Evolutionary conservation across 2,888 invertebrate genomes (phyloP).

Genomic region (Diabrotica balteata): DNA sequence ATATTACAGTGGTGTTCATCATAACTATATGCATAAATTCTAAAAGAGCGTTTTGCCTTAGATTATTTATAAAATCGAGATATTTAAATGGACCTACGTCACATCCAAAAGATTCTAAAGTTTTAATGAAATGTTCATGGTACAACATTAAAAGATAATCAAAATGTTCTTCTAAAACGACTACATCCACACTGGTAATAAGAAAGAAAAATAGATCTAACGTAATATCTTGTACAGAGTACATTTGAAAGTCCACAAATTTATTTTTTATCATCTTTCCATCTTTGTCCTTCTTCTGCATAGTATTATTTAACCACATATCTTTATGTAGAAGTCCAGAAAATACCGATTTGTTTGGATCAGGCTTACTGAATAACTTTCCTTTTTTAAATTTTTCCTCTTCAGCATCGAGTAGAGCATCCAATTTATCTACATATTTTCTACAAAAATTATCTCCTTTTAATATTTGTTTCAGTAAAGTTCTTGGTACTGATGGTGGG

Average conservation of each 20-base stretch:
- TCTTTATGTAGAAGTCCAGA: constrained; percentile 17
- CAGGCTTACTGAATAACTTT: not conserved
- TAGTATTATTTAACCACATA: constrained; percentile 31
- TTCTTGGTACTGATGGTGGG: not conserved
- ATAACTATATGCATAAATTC: constrained; percentile 56
- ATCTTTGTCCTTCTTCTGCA: constrained; percentile 7
- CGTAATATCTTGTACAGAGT: not conserved
- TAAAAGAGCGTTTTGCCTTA: constrained; percentile 50
- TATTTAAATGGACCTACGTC: constrained; percentile 42
- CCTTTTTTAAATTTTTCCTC: not conserved
- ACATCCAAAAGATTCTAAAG: constrained; percentile 9
- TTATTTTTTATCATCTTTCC: constrained; percentile 11
- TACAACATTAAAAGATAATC: constrained; percentile 22
- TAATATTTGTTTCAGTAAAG: constrained; percentile 1
- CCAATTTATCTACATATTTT: constrained; percentile 8
- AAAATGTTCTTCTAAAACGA: constrained; percentile 14
- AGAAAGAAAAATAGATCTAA: constrained; percentile 17
- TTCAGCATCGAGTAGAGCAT: not conserved
- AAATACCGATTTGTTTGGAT: constrained; percentile 4
- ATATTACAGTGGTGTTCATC: constrained; percentile 51
- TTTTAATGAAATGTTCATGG: constrained; percentile 23
- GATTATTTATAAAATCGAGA: constrained; percentile 55
- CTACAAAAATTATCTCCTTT: constrained; percentile 9
- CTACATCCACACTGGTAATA: constrained; percentile 20
- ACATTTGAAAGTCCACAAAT: constrained; percentile 28